A percentile compares a stretch with the other conserved stretches of the same genome.
phyloP scores from a whole-genome alignment of 2,888 invertebrate species.

The Drosophila atripex region DNA sequence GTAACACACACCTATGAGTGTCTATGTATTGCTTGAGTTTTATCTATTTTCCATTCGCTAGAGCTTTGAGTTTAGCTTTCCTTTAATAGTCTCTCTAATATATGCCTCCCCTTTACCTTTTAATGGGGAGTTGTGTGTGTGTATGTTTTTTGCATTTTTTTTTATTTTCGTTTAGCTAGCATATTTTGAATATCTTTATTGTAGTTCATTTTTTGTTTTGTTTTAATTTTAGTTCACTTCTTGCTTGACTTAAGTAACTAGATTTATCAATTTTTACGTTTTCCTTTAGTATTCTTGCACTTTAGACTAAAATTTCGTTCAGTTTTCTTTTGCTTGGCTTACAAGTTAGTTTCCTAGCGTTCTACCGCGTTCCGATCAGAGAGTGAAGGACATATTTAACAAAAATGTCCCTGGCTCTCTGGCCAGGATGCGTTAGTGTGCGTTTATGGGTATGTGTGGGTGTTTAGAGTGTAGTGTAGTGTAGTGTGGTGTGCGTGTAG shows the following conservation, averaged over 20 bases:
- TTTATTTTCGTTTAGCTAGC: constrained; percentile 56
- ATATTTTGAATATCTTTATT: constrained; percentile 79
- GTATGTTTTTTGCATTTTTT: constrained; percentile 42
- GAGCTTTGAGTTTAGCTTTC: constrained; percentile 38
- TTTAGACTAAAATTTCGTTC: constrained; percentile 68
- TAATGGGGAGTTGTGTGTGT: constrained; percentile 48
- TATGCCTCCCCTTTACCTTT: constrained; percentile 45
- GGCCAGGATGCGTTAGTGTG: constrained; percentile 33
- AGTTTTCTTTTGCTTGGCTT: constrained; percentile 66
- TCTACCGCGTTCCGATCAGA: constrained; percentile 21
- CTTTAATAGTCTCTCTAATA: constrained; percentile 59
- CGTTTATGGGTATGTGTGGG: no score
- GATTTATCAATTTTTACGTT: constrained; percentile 36
- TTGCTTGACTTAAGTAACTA: constrained; percentile 45
- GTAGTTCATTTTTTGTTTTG: constrained; percentile 50
- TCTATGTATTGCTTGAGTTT: constrained; percentile 77
- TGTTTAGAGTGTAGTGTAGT: constrained; percentile 38
- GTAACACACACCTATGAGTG: constrained; percentile 75
- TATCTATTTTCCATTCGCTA: constrained; percentile 46
- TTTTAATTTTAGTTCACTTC: constrained; percentile 49
- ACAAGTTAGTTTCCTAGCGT: constrained; percentile 50
- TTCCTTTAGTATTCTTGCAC: constrained; percentile 36
- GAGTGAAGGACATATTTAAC: constrained; percentile 10
- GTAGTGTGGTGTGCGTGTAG: constrained; percentile 40
- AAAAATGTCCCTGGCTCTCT: constrained; percentile 19